These are phyloP conservation scores for Vulpes ferrilata DNA, from an alignment of 2,113 vertebrate genomes.

Conservation along the genomic window DNA sequence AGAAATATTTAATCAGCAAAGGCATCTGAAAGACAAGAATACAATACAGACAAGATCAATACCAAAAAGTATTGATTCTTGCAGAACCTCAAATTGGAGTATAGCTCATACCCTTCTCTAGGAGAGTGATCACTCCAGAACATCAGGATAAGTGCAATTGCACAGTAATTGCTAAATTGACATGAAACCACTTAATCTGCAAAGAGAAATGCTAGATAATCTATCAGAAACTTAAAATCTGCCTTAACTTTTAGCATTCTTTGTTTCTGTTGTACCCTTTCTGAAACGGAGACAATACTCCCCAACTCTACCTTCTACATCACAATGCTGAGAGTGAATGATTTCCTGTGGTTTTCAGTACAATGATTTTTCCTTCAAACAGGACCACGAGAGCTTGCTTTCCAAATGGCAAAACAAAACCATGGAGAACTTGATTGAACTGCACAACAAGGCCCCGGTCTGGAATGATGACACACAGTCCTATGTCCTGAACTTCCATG, in stretches of 20 bases:
- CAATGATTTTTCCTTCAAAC: slow-evolving; percentile 60
- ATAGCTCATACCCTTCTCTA: not conserved
- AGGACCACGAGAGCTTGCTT: slow-evolving; percentile 96
- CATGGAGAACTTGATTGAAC: slow-evolving; percentile 95
- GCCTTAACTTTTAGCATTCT: not conserved
- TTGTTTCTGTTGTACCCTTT: not conserved
- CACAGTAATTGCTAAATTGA: not conserved
- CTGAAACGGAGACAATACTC: not conserved
- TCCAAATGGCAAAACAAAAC: slow-evolving; percentile 94
- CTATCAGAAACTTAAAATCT: not conserved
- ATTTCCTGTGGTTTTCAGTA: not conserved
- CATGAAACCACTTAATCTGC: not conserved
- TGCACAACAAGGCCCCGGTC: slow-evolving; percentile 98
- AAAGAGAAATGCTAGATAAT: not conserved
- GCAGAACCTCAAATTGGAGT: not conserved
- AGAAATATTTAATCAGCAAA: not conserved
- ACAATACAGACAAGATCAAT: not conserved
- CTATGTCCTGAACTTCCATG: slow-evolving; percentile 98
- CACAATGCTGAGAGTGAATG: too few species aligned
- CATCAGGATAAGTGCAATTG: not conserved
- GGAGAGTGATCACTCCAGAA: not conserved
- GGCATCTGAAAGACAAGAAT: not conserved
- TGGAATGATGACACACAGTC: slow-evolving; percentile 99
- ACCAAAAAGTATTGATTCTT: not conserved
- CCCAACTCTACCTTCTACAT: not conserved